phyloP scores from a whole-genome alignment of 2,113 vertebrate genomes.

The Leuciscus idus region DNA sequence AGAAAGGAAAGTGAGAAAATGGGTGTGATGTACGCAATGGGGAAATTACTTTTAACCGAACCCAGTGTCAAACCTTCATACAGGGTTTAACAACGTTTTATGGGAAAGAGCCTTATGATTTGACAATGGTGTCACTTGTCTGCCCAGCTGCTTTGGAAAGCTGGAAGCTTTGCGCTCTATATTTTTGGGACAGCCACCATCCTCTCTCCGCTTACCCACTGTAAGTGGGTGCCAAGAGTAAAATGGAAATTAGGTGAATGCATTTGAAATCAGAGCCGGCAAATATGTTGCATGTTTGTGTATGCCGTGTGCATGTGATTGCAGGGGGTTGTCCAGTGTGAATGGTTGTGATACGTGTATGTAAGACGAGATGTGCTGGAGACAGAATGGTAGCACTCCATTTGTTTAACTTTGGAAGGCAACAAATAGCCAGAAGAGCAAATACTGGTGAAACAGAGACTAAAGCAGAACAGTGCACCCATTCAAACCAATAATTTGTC shows the following conservation, averaged over 20 bases:
- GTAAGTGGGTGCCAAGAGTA: constrained; percentile 14
- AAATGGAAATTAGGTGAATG: constrained; percentile 51
- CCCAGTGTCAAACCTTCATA: constrained; percentile 58
- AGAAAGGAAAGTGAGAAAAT: neutral
- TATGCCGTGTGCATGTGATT: constrained; percentile 20
- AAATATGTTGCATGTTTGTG: constrained; percentile 48
- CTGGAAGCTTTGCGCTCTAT: constrained; percentile 50
- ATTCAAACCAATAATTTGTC: constrained; percentile 73
- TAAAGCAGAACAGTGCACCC: constrained; percentile 70
- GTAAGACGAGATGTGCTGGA: constrained; percentile 52
- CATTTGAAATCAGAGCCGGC: constrained; percentile 45
- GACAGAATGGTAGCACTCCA: constrained; percentile 57
- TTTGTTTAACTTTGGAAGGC: constrained; percentile 64
- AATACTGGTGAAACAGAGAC: constrained; percentile 60
- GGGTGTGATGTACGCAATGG: neutral
- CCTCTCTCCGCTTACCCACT: constrained; percentile 35
- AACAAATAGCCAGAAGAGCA: constrained; percentile 71
- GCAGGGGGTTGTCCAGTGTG: constrained; percentile 11
- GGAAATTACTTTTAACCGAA: constrained; percentile 51
- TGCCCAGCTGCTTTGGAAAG: constrained; percentile 63
- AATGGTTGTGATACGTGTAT: constrained; percentile 56
- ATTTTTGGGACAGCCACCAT: constrained; percentile 53
- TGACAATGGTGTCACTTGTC: constrained; percentile 65
- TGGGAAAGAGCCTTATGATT: constrained; percentile 59
- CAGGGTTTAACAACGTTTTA: constrained; percentile 58